These are phyloP conservation scores for Yponomeuta malinellus DNA, from an alignment of 2,888 invertebrate genomes.

Conservation along the genomic window DNA sequence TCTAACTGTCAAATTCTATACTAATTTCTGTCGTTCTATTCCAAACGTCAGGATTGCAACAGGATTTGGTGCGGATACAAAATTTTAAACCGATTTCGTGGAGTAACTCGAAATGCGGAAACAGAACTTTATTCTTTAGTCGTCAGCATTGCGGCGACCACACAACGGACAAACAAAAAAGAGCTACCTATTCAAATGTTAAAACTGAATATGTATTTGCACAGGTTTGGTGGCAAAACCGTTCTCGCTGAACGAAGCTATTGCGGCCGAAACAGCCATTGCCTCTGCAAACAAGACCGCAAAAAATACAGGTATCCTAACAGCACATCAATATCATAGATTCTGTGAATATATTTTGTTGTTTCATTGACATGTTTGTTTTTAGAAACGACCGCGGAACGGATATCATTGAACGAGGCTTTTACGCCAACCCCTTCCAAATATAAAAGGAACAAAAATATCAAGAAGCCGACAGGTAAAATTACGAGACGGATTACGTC, in stretches of 20 bases:
- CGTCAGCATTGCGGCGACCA: background rate
- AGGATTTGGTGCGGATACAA: background rate
- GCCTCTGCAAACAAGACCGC: background rate
- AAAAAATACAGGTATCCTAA: background rate
- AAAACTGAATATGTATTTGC: conserved; percentile 17
- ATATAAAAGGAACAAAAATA: background rate
- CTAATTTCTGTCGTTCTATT: too few species aligned
- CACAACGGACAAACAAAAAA: background rate
- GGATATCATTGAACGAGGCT: conserved; percentile 29
- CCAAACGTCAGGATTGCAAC: too few species aligned
- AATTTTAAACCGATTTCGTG: background rate
- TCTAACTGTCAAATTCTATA: too few species aligned
- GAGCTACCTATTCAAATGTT: conserved; percentile 1
- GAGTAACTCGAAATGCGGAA: too few species aligned
- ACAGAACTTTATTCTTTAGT: background rate
- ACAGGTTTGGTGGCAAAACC: conserved; percentile 51
- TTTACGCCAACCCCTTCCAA: conserved; percentile 19
- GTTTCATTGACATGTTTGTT: conserved; percentile 19
- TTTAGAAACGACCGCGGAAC: conserved; percentile 30
- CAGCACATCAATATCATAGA: background rate
- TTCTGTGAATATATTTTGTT: background rate
- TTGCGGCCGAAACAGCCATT: conserved; percentile 38
- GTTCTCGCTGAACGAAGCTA: conserved; percentile 56
- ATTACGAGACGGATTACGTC: background rate
- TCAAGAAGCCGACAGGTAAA: conserved; percentile 11